These are phyloP conservation scores for Cetoscarus ocellatus DNA, from an alignment of 2,797 vertebrate genomes.

Conservation along the genomic window DNA sequence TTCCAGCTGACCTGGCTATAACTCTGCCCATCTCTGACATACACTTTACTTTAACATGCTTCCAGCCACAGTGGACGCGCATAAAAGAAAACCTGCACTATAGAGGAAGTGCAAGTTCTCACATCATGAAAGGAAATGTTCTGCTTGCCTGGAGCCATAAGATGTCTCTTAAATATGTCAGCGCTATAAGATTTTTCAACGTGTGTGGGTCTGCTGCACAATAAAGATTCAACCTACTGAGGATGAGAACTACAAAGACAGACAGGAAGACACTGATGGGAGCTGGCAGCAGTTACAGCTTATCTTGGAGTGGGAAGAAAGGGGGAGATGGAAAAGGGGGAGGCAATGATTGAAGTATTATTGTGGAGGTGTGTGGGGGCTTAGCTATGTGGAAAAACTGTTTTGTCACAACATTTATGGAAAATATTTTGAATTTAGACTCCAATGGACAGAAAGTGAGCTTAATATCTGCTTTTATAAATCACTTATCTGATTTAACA, in stretches of 20 bases:
- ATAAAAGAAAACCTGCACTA: conserved; percentile 26
- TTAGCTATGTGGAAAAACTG: conserved; percentile 7
- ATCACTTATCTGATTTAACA: not conserved
- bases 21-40: not conserved
- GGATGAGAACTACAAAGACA: conserved; percentile 57
- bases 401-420: not conserved
- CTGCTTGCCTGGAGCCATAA: conserved; percentile 37
- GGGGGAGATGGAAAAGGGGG: conserved; percentile 32
- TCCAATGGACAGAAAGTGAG: not conserved
- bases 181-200: conserved; percentile 54
- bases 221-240: conserved; percentile 47
- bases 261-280: conserved; percentile 60
- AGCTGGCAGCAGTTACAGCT: conserved; percentile 61
- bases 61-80: conserved; percentile 13
- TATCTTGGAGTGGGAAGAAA: conserved; percentile 46
- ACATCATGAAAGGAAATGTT: conserved; percentile 44
- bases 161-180: conserved; percentile 55
- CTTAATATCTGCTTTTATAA: not conserved
- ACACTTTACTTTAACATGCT: conserved; percentile 10
- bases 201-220: conserved; percentile 66
- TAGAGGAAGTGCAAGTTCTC: conserved; percentile 29
- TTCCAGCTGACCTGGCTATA: not conserved
- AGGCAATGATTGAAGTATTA: conserved; percentile 47
- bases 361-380: conserved; percentile 37
- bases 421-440: conserved; percentile 22